These are phyloP conservation scores for Cyrtorhinus lividipennis DNA, from an alignment of 1,140 invertebrate genomes.

Conservation along the genomic window DNA sequence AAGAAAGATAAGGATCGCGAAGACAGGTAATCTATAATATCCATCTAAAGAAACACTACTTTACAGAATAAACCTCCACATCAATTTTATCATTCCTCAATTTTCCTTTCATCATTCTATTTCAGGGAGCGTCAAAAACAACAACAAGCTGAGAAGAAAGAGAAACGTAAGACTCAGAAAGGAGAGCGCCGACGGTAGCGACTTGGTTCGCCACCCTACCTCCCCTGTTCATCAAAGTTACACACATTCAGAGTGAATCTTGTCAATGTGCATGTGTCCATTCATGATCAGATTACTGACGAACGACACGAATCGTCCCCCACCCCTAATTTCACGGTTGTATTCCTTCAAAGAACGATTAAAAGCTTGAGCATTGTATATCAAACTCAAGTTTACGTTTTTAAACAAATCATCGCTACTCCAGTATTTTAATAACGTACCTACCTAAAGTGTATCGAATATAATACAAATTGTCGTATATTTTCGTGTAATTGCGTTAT, in stretches of 20 bases:
- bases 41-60: background rate
- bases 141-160: slow-evolving; percentile 68
- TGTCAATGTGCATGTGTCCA: background rate
- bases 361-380: no score
- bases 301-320: no score
- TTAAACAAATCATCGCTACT: no score
- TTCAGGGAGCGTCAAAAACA: slow-evolving; percentile 72
- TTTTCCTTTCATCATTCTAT: slow-evolving; percentile 12
- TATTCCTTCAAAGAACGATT: no score
- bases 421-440: no score
- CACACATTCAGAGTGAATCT: background rate
- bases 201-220: background rate
- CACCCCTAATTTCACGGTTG: no score
- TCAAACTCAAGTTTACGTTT: no score
- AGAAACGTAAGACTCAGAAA: slow-evolving; percentile 75
- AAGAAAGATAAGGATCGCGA: slow-evolving; percentile 82
- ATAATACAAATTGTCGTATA: no score
- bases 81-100: background rate
- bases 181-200: slow-evolving; percentile 69
- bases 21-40: slow-evolving; percentile 43
- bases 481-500: no score
- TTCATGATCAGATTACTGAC: no score
- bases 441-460: no score
- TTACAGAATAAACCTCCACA: background rate
- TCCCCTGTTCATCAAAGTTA: no score